Conservation (phyloP, 30 jellyfish, hydroid and myxozoan genomes). For the Turritopsis rubra region DNA sequence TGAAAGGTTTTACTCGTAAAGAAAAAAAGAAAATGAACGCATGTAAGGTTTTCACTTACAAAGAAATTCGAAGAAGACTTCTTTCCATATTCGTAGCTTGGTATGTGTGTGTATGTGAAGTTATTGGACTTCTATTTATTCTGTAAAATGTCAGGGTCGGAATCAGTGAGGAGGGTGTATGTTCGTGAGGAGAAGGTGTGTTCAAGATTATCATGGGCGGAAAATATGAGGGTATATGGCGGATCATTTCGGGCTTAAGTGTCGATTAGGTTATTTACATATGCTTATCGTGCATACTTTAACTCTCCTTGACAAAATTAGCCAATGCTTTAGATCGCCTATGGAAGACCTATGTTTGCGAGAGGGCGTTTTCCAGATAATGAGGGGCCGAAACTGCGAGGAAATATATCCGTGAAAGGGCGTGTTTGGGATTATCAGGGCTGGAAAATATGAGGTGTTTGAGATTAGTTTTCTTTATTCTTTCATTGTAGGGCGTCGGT, state of each 20-base stretch:
- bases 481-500: constrained; percentile 7
- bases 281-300: no score
- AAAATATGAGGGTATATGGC: no score
- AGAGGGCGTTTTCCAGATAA: neutral
- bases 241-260: no score
- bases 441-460: neutral
- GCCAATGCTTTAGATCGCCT: no score
- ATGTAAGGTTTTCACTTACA: constrained; percentile 8
- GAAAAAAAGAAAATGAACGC: neutral
- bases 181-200: no score
- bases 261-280: no score
- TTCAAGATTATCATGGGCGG: neutral
- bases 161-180: neutral
- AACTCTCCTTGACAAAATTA: no score
- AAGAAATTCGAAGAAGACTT: neutral
- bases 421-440: neutral
- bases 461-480: neutral
- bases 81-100: constrained; percentile 11
- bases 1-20: neutral
- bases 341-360: no score
- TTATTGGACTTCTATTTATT: neutral
- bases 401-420: no score
- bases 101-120: neutral
- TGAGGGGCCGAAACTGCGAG: no score
- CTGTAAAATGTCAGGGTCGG: no score